Evolutionary conservation across 1,140 invertebrate genomes (phyloP), one percentile per base, ranked within the genome.

Genomic region (Calephelis nemesis): DNA sequence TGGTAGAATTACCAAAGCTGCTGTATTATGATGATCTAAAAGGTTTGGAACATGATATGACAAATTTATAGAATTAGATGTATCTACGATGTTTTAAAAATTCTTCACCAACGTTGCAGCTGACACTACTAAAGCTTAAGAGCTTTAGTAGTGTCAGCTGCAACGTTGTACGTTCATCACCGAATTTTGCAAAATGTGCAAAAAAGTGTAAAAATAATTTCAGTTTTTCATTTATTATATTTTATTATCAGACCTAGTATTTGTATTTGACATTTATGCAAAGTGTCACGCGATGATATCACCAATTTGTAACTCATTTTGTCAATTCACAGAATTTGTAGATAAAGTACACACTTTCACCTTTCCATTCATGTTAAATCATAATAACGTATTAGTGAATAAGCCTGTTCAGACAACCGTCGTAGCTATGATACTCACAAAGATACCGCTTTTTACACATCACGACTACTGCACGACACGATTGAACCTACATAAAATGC

Each of bases 341-440:
- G 72, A 72, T 63, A 73, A 74, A 64, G 76, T 66, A 77, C 73
- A 65, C 62, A 71, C 75, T 76, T 76, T 76, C 75, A 70, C 70
- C 73, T 74, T 70, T 76, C 75, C 47, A 67, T 73, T 72, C 63
- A 68, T 69, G 65, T 71, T 72, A 72, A 72, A 54, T 67, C 65
- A 58, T 66, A 13, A 40, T 63, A 54, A 60, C 60, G 39, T 68
- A 47, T 67, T 71, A 66, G 64, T 19, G 62, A 39, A 42, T 49
- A 52, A 58, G 60, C 30, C 50, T 47, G 54, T 15, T 39, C 47
- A 65, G 54, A 60, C 54, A 60, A 60, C 54, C 54, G 54, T 39
- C 30, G 30, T 12, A 30, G 54, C 12, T 30, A 58, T 60, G 54
- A 60, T 60, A 60, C 39, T 39, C 39, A 60, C 30, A 60, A 60